These are phyloP conservation scores for Cataglyphis hispanica DNA, from an alignment of 1,140 invertebrate species.

Conservation along the genomic window DNA sequence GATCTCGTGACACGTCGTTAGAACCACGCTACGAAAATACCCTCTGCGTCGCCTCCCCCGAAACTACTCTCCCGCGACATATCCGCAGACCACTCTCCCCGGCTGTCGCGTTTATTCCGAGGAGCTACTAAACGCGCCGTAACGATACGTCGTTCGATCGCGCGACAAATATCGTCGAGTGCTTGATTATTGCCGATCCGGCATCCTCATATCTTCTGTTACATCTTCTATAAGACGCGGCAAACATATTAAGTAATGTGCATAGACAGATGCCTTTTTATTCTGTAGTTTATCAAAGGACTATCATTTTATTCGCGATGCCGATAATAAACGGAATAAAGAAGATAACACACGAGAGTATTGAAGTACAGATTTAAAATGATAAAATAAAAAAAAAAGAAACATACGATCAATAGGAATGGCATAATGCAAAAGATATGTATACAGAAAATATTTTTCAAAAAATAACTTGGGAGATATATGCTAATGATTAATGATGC, in stretches of 20 bases:
- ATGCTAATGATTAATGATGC: slow-evolving; percentile 69
- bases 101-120: slow-evolving; percentile 72
- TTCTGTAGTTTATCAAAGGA: neutral
- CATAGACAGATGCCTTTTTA: neutral
- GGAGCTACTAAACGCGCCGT: slow-evolving; percentile 67
- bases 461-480: slow-evolving; percentile 59
- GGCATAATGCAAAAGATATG: neutral
- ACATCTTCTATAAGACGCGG: neutral
- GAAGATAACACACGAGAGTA: neutral
- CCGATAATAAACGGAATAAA: slow-evolving; percentile 6
- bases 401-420: neutral
- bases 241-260: neutral
- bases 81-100: slow-evolving; percentile 2
- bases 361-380: neutral
- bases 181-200: slow-evolving; percentile 14
- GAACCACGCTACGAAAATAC: slow-evolving; percentile 77
- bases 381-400: slow-evolving; percentile 32
- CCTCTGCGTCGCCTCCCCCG: slow-evolving; percentile 43
- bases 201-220: neutral
- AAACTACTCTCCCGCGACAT: slow-evolving; percentile 54
- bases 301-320: neutral
- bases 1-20: slow-evolving; percentile 81
- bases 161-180: slow-evolving; percentile 34
- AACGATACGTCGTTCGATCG: slow-evolving; percentile 44
- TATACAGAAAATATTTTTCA: slow-evolving; percentile 58